Evolutionary conservation across 2,113 vertebrate genomes (phyloP).

Genomic region (Thymallus thymallus): DNA sequence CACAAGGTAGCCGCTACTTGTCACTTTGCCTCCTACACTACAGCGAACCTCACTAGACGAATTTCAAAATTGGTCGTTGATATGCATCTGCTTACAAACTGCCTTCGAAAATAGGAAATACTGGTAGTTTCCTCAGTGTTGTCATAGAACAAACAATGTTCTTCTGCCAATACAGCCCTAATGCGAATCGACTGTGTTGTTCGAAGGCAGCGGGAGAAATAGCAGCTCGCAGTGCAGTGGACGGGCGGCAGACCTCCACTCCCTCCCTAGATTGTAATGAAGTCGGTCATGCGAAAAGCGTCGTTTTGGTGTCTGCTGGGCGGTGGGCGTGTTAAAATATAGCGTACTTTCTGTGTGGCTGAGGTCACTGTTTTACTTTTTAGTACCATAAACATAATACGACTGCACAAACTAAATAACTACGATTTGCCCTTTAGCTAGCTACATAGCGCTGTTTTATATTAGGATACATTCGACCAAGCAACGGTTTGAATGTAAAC

Average conservation of each 20-base stretch:
- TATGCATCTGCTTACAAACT: neutral
- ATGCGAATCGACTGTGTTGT: constrained; percentile 27
- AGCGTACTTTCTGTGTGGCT: constrained; percentile 19
- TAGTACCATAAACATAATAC: neutral
- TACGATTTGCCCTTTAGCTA: neutral
- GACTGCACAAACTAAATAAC: neutral
- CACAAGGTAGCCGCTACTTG: neutral
- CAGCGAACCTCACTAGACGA: neutral
- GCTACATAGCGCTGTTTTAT: neutral
- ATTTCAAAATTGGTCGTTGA: neutral
- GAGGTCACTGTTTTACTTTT: constrained; percentile 40
- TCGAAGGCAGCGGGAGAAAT: constrained; percentile 44
- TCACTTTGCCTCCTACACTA: neutral
- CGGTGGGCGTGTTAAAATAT: constrained; percentile 52
- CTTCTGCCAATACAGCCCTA: neutral
- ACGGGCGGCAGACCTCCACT: constrained; percentile 28
- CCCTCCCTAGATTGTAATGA: constrained; percentile 52
- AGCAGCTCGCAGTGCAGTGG: constrained; percentile 39
- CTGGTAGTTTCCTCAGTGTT: neutral
- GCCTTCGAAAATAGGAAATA: neutral
- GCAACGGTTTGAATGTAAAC: constrained; percentile 5
- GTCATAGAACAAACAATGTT: neutral
- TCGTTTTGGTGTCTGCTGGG: constrained; percentile 35
- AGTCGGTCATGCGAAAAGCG: constrained; percentile 34
- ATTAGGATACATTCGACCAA: no score